Evolutionary conservation across 1,140 invertebrate genomes (phyloP).

Genomic region (Scaptomyza pallida): DNA sequence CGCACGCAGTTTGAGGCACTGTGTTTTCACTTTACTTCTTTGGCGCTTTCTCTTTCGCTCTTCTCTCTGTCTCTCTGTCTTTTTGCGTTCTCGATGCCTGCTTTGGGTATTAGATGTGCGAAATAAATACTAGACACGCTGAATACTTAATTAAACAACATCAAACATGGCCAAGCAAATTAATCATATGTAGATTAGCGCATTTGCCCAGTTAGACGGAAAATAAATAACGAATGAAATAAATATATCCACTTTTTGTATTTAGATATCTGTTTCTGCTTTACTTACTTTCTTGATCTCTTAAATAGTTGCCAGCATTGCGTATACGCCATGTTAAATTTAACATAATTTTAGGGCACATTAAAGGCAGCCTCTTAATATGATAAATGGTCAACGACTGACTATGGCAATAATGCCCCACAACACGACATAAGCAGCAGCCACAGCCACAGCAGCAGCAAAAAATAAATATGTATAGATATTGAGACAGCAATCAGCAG

Average conservation of each 20-base stretch:
- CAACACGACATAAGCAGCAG: background rate
- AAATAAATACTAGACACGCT: background rate
- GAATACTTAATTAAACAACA: background rate
- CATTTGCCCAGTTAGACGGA: background rate
- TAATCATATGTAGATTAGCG: background rate
- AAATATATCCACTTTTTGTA: background rate
- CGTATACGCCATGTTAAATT: constrained; percentile 37
- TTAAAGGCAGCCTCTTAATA: constrained; percentile 56
- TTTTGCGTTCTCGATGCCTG: background rate
- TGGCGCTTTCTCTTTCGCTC: too few species aligned
- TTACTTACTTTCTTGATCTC: too few species aligned
- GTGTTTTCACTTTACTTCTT: background rate
- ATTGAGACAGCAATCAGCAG: constrained; percentile 43
- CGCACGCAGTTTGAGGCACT: constrained; percentile 38
- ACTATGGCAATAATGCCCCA: constrained; percentile 20
- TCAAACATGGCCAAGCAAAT: background rate
- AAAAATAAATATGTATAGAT: constrained; percentile 3
- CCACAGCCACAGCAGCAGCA: constrained; percentile 8
- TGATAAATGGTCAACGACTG: constrained; percentile 56
- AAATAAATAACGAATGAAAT: background rate
- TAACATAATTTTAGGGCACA: constrained; percentile 58
- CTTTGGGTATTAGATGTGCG: background rate
- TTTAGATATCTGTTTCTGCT: background rate
- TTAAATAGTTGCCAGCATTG: background rate
- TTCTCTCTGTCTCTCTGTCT: background rate